phyloP scores from a whole-genome alignment of 1,140 invertebrate species.

The Conus ventricosus region DNA sequence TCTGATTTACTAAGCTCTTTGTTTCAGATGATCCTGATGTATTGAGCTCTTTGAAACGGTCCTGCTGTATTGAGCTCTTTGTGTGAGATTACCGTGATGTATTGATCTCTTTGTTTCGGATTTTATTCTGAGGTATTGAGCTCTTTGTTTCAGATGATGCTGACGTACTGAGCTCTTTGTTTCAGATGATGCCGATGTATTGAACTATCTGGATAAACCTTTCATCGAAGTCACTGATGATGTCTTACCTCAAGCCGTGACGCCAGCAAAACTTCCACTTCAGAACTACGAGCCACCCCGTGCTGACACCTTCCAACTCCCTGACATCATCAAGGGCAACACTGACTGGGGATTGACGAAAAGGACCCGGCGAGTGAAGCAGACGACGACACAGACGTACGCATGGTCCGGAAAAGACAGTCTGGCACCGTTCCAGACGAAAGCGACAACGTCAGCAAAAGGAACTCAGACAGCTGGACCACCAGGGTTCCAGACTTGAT shows the following conservation, averaged over 20 bases:
- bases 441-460: background rate
- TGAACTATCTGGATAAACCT: background rate
- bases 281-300: background rate
- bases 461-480: background rate
- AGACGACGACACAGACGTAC: background rate
- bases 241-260: background rate
- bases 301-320: background rate
- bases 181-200: too few relatives aligned
- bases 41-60: too few relatives aligned
- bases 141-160: too few relatives aligned
- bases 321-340: background rate
- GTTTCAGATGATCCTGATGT: too few relatives aligned
- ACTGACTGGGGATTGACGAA: background rate
- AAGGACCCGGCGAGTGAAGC: background rate
- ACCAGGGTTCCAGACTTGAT: background rate
- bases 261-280: background rate
- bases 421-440: background rate
- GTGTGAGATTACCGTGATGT: too few relatives aligned
- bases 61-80: too few relatives aligned
- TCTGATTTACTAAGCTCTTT: too few relatives aligned
- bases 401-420: background rate
- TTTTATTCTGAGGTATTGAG: too few relatives aligned
- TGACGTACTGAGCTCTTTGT: too few relatives aligned
- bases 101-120: too few relatives aligned
- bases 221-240: too few relatives aligned